Percentiles rank a stretch among this genome's conserved stretches.
phyloP scores from a whole-genome alignment of 2,113 vertebrate species.

The Macrotis lagotis region DNA sequence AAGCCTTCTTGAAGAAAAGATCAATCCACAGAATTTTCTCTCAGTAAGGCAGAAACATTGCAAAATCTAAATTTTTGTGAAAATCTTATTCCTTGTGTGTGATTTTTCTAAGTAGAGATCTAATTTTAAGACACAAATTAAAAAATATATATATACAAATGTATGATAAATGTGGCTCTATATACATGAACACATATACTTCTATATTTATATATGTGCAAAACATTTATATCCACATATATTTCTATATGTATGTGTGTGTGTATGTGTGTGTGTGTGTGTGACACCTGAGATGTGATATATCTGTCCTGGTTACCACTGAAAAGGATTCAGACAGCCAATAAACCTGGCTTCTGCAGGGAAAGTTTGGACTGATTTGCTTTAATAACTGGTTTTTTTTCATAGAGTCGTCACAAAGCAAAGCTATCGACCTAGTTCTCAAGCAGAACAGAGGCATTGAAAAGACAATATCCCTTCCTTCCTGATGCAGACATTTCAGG shows the following conservation, averaged over 20 bases:
- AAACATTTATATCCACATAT: too few species aligned
- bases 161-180: neutral
- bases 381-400: conserved; percentile 73
- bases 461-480: conserved; percentile 87
- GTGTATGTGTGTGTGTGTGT: too few species aligned
- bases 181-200: neutral
- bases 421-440: conserved; percentile 72
- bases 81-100: neutral
- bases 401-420: conserved; percentile 72
- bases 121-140: neutral
- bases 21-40: conserved; percentile 11
- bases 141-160: neutral
- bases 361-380: conserved; percentile 75
- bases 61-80: neutral
- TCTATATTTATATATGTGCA: neutral
- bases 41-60: conserved; percentile 17
- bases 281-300: neutral
- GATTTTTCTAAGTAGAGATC: neutral
- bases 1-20: conserved; percentile 6
- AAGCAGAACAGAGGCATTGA: conserved; percentile 82
- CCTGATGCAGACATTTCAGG: conserved; percentile 87
- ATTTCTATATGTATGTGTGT: too few species aligned
- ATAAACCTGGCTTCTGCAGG: conserved; percentile 75
- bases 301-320: neutral
- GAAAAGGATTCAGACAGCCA: conserved; percentile 74